Evolutionary conservation across 2,113 vertebrate genomes (phyloP), one percentile per base, ranked within the genome.

Genomic region (Ammospiza nelsoni): DNA sequence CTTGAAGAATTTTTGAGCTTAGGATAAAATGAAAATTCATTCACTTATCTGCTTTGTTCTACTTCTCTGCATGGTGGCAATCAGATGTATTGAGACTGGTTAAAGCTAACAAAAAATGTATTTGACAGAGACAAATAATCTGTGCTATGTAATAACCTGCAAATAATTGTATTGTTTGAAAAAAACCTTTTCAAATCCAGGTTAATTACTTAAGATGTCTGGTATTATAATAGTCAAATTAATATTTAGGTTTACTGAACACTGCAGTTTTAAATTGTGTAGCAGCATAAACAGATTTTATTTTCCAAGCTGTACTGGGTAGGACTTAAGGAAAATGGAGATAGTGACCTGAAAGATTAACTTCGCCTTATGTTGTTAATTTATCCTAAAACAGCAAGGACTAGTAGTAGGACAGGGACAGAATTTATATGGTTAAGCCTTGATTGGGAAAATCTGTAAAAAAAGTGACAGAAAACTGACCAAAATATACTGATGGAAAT

Each of bases 1-100:
- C 63, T 63, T 88, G 35, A 92, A 96, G 69, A 85, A 95, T 94
- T 96, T 95, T 72, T 27, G 3, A 73, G 54, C 35, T 91, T 85
- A 84, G 73, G 44, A 75, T 81, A 79, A 97, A 96, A 92, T 63
- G 85, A 31, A 90, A 92, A 96, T 93, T 94, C 55, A 83, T 59
- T 87, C 35, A 68, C 66, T 95, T 92, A 85, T 84, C 63, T 91
- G 14, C 16, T 91, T 95, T 94, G 59, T 59, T 91, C 22, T 71
- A 14, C 49, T 93, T 92, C 68, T 67, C 55, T 75, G 24, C 54
- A 61, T 83, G 52, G 48, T 74, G 91, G 61, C 67, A 94, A 83
- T 89, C 75, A 85, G 52, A 94, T 94, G 35, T 87, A 68, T 33
- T 41, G 46, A 94, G 87, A 89, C 9, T 93, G 57, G 48, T 76